A percentile compares a stretch with the other conserved stretches of the same genome.
Evolutionary conservation across 1,140 invertebrate species (phyloP).

Genomic region (Protaetia brevitarsis): DNA sequence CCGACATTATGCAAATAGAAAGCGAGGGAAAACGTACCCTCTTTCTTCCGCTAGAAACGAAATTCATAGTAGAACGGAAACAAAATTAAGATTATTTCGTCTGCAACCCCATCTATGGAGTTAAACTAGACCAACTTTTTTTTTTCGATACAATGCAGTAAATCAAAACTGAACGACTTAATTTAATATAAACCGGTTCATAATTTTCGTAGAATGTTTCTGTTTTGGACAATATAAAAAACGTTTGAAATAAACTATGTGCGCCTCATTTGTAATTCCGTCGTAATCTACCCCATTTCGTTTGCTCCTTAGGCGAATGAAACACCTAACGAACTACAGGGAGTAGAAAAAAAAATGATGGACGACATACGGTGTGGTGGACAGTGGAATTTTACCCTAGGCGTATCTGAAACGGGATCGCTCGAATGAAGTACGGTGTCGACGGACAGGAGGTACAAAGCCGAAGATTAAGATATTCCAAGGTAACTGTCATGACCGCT

Average conservation of each 20-base stretch:
- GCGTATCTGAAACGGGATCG: constrained; percentile 23
- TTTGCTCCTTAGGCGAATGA: background rate
- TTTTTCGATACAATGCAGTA: no score
- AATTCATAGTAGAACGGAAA: background rate
- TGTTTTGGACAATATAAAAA: no score
- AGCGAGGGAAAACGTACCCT: background rate
- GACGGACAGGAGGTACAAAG: constrained; percentile 35
- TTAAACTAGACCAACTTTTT: background rate
- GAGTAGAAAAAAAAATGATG: constrained; percentile 22
- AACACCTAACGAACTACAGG: constrained; percentile 4
- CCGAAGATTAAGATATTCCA: constrained; percentile 36
- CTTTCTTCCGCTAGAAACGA: background rate
- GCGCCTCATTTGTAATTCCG: background rate
- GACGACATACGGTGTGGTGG: background rate
- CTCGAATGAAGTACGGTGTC: constrained; percentile 34
- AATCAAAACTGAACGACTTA: no score
- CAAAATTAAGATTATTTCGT: background rate
- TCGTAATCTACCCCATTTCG: background rate
- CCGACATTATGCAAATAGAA: constrained; percentile 10
- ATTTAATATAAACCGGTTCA: no score
- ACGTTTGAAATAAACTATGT: background rate
- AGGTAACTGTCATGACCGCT: constrained; percentile 27
- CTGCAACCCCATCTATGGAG: background rate
- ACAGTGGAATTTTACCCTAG: constrained; percentile 30
- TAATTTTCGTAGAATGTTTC: no score